Base-by-base conservation (phyloP, 2,113 vertebrate species). In the Oreamnos americanus region DNA sequence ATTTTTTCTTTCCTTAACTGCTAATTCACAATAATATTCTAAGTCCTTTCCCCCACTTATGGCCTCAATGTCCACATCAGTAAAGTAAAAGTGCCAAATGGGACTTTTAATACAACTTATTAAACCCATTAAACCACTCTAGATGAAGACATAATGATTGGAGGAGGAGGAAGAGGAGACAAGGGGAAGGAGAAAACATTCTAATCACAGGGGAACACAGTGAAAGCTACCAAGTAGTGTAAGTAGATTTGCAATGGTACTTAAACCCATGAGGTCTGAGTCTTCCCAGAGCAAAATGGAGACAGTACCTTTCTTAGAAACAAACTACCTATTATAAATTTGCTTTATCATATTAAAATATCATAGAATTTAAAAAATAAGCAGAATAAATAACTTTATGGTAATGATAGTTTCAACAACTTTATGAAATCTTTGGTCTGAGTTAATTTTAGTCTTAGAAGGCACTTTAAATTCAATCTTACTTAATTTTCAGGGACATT, bases 401-500 rank as follows among this genome's bases (percentile, higher is more conserved):
- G 39, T 64, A 93, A 53, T 25, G 9, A 47, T 47, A 86, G n/a
- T 51, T 87, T 93, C 30, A 94, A 58, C n/a, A 95, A 81, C 39
- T 76, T 96, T 90, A 67, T 88, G 49, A 96, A 97, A 76, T 87
- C 7, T 91, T 97, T 93, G 84, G 14, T 85, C 30, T 84, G 47
- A 95, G 60, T 91, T 93, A 87, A 91, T 96, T 96, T 92, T 16
- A 39, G 43, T 57, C 55, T 94, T 60, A 33, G 23, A 93, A 79
- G 53, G 30, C 25, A 58, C 43, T 96, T 96, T 92, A 92, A 89
- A 95, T 96, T 90, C 57, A 90, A 86, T 97, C 30, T 87, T 47
- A 91, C 30, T 96, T 94, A 96, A 96, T 97, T 98, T 98, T 13
- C 84, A 96, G 90, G 53, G 84, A 88, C 49, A 92, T 96, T 39